Conservation (phyloP, 2,113 vertebrate genomes). For the Rostratula benghalensis region DNA sequence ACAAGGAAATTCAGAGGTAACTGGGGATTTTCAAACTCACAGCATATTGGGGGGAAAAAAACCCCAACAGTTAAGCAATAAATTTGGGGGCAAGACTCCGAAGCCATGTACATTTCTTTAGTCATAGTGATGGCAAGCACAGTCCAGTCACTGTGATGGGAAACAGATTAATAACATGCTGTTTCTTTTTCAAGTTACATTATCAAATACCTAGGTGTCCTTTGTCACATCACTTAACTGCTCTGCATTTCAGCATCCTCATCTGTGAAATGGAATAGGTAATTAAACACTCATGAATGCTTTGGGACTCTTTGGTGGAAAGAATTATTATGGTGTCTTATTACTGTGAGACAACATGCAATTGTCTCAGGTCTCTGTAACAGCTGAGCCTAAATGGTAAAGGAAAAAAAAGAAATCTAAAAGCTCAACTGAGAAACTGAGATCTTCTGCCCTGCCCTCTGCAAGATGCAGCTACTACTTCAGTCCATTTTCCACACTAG, state of each 20-base stretch:
- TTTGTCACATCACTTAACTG: slow-evolving; percentile 47
- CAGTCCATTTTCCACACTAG: not conserved
- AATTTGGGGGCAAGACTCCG: not conserved
- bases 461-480: slow-evolving; percentile 19
- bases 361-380: slow-evolving; percentile 66
- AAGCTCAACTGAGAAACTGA: slow-evolving; percentile 4
- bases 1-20: not conserved
- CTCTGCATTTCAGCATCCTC: slow-evolving; percentile 41
- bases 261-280: slow-evolving; percentile 46
- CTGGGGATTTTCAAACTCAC: not conserved
- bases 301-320: slow-evolving; percentile 66
- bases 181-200: slow-evolving; percentile 57
- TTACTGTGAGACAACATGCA: slow-evolving; percentile 61
- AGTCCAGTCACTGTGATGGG: not conserved
- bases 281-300: slow-evolving; percentile 40
- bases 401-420: slow-evolving; percentile 22
- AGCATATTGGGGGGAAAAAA: not conserved
- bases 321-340: slow-evolving; percentile 70
- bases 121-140: not conserved
- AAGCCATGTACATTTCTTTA: not conserved
- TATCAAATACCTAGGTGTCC: slow-evolving; percentile 50
- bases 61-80: not conserved
- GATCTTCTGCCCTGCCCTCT: not conserved
- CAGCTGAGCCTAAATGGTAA: slow-evolving; percentile 60
- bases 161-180: slow-evolving; percentile 40